phyloP scores from a whole-genome alignment of 2,797 vertebrate genomes.

The Falco rusticolus region DNA sequence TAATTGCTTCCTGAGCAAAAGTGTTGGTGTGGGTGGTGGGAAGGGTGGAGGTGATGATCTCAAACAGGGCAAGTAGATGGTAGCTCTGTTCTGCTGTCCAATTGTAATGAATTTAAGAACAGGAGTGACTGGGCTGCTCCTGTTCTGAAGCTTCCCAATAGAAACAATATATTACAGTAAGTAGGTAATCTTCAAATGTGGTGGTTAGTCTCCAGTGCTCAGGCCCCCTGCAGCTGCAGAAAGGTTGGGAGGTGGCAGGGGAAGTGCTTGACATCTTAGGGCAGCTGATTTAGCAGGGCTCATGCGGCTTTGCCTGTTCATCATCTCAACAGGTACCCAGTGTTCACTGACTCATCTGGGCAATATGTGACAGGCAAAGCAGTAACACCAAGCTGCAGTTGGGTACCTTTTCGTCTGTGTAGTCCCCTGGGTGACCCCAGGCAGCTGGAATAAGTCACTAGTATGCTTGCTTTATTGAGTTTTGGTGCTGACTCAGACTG shows the following conservation, averaged over 20 bases:
- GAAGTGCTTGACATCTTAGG: background rate
- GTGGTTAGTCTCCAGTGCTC: background rate
- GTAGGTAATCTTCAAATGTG: background rate
- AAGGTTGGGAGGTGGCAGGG: background rate
- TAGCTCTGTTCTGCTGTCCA: background rate
- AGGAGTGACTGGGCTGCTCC: background rate
- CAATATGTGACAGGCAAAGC: background rate
- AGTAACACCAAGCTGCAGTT: background rate
- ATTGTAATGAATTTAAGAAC: background rate
- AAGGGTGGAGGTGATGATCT: conserved; percentile 26
- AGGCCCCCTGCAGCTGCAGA: background rate
- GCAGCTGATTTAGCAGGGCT: background rate
- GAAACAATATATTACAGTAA: background rate
- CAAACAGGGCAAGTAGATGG: background rate
- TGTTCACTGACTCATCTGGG: background rate
- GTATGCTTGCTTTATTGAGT: background rate
- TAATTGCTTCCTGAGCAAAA: conserved; percentile 51
- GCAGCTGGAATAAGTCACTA: background rate
- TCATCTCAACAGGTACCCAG: background rate
- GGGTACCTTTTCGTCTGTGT: background rate
- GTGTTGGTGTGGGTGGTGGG: background rate
- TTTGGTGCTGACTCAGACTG: background rate
- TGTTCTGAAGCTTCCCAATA: background rate
- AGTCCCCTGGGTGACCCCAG: background rate
- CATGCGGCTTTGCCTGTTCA: background rate